Evolutionary conservation across 2,113 vertebrate species (phyloP).

Genomic region (Perca flavescens): DNA sequence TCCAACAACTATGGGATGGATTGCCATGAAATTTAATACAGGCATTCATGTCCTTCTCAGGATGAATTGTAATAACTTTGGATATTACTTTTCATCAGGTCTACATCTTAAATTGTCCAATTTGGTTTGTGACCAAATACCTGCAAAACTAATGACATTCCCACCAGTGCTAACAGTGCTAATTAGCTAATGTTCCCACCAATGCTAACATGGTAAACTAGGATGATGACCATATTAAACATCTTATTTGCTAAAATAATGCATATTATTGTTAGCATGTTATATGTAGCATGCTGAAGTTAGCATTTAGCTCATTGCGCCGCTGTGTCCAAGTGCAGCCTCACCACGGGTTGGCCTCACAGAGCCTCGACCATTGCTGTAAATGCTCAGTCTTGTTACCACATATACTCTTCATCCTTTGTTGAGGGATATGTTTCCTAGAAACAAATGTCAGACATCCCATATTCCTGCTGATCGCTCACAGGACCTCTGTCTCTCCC

Average conservation of each 20-base stretch:
- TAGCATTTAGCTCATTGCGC: not conserved
- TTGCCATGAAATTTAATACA: not conserved
- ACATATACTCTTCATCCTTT: constrained; percentile 20
- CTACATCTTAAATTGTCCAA: not conserved
- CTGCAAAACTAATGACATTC: not conserved
- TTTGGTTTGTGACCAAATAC: not conserved
- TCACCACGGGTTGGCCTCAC: not conserved
- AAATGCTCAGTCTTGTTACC: not conserved
- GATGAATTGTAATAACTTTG: not conserved
- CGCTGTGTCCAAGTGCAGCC: not conserved
- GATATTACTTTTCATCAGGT: not conserved
- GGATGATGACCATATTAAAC: not conserved
- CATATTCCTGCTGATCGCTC: constrained; percentile 35
- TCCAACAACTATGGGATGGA: not conserved
- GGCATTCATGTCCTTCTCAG: not conserved
- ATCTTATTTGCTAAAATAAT: not conserved
- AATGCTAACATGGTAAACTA: not conserved
- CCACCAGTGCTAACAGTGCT: not conserved
- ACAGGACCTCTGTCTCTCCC: constrained; percentile 45
- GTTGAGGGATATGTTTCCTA: constrained; percentile 37
- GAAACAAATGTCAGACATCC: constrained; percentile 45
- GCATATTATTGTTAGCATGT: not conserved
- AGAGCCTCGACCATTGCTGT: not conserved
- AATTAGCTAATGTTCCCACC: not conserved
- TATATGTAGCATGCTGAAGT: not conserved